Evolutionary conservation across 2,888 invertebrate genomes (phyloP), one percentile per base, ranked within the genome.

Genomic region (Nymphalis c-album): DNA sequence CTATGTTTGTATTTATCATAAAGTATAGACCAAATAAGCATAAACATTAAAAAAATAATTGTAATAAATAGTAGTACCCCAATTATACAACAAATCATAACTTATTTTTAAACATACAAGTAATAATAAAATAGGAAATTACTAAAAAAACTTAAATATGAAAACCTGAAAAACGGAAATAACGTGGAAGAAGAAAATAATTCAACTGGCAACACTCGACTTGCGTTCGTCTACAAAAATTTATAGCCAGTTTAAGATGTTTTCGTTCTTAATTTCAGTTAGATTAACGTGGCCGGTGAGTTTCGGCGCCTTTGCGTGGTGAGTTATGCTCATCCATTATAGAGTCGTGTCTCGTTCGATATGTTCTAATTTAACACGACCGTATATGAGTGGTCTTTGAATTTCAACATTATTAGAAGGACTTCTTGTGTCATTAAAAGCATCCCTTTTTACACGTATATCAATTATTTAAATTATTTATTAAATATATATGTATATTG

Each of bases 211-310:
- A 88, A 86, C 87, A 83, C 85, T 71, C 73, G 68, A 75, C 80
- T 81, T 84, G 81, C 84, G 83, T 82, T 82, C 82, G 78, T 69
- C 79, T 79, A 79, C 81, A 84, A 83, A 83, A 84, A 88, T 85
- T 81, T 85, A 86, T 83, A 80, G 78, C 78, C 78, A 86, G 84
- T 89, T 89, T 87, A 87, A 90, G 88, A 90, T 88, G 85, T 87
- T 88, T 87, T 84, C 85, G 82, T 87, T 86, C 87, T 88, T 90
- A 90, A 90, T 91, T 90, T 86, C 86, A 82, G 85, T 86, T 82
- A 86, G 88, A 90, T 85, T 85, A 85, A 90, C 83, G 86, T 8
- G 77, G 76, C 78, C 72, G 76, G 76, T 80, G 84, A 82, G 81
- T 83, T 83, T 87, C 88, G 87, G 87, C 88, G 84, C 84, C 87